phyloP scores from a whole-genome alignment of 2,797 vertebrate species.

The Adrianichthys oophorus region DNA sequence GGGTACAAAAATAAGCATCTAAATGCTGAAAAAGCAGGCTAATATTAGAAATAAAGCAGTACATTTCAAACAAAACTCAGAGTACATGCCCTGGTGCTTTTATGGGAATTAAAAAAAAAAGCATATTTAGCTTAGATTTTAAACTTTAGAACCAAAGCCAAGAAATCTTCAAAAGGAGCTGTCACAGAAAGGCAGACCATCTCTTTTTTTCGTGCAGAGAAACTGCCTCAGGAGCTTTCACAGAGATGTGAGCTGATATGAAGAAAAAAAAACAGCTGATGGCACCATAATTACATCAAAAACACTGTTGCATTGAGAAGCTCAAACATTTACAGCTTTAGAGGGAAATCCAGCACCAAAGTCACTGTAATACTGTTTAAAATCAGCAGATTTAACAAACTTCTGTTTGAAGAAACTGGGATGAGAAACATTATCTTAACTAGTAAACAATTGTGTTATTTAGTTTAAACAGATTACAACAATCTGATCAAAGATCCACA shows the following conservation, averaged over 20 bases:
- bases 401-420: no score
- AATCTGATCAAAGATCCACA: no score
- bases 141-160: constrained; percentile 42
- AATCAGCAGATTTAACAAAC: no score
- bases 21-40: constrained; percentile 3
- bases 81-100: constrained; percentile 28
- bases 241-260: constrained; percentile 28
- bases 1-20: neutral
- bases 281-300: constrained; percentile 4
- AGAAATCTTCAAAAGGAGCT: constrained; percentile 30
- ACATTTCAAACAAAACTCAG: constrained; percentile 22
- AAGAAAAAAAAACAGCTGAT: constrained; percentile 1
- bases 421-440: no score
- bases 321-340: constrained; percentile 1
- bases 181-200: no score
- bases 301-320: constrained; percentile 1
- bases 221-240: constrained; percentile 28
- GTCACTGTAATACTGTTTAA: no score
- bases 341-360: no score
- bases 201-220: no score
- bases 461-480: no score
- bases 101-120: constrained; percentile 13
- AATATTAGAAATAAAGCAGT: constrained; percentile 1
- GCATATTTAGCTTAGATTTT: constrained; percentile 35
- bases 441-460: no score